phyloP scores from a whole-genome alignment of 2,888 invertebrate genomes.

The Argyresthia goedartella region DNA sequence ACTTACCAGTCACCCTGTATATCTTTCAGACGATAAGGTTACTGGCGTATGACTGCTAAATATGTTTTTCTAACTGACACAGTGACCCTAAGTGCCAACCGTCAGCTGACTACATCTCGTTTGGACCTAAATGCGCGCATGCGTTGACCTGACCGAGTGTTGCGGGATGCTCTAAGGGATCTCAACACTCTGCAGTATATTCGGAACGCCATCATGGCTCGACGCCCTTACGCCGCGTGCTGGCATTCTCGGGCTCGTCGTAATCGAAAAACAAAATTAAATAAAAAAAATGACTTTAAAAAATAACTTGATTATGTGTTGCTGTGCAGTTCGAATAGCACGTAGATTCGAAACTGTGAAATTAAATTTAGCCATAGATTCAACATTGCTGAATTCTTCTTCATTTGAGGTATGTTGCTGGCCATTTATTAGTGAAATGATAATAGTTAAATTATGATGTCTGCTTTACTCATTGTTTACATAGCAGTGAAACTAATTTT shows the following conservation, averaged over 20 bases:
- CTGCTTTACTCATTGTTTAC: no score
- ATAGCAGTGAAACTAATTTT: no score
- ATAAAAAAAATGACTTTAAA: neutral
- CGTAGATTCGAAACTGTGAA: no score
- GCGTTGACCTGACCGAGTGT: slow-evolving; percentile 29
- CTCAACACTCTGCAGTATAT: slow-evolving; percentile 42
- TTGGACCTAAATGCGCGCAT: slow-evolving; percentile 29
- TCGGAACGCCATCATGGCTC: slow-evolving; percentile 18
- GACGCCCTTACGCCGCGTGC: slow-evolving; percentile 4
- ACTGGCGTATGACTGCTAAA: no score
- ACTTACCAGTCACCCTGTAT: no score
- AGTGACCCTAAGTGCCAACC: slow-evolving; percentile 41
- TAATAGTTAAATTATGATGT: no score
- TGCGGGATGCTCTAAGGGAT: slow-evolving; percentile 39
- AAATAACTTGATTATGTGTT: neutral
- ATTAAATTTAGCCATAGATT: no score
- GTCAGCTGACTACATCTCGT: slow-evolving; percentile 52
- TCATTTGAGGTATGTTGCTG: no score
- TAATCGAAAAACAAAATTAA: neutral
- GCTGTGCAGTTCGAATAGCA: neutral
- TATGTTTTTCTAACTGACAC: slow-evolving; percentile 30
- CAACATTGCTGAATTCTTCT: no score
- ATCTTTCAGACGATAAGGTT: no score
- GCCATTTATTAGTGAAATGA: no score
- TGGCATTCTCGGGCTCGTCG: neutral